Base-by-base conservation (phyloP, 2,888 invertebrate genomes). In the Aspidapion aeneum region DNA sequence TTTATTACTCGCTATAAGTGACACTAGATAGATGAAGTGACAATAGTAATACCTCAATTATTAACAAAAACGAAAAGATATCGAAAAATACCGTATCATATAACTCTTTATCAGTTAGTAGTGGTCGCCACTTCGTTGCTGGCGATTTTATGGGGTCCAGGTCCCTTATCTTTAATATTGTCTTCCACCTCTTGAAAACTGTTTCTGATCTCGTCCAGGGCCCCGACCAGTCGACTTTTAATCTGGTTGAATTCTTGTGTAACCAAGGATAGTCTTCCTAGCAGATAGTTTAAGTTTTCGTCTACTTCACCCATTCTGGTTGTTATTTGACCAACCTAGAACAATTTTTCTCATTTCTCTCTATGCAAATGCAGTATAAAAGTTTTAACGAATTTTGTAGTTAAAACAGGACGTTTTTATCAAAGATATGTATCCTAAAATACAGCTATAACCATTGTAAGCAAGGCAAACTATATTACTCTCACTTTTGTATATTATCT, bases 231-330 rank as follows among this genome's bases (percentile, higher is more conserved):
- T 0, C 91, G 91, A 0, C 82, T 81, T 76, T 93, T 92, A 68
- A 94, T 92, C 73, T 87, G 86, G 74, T 89, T 89, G 79, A 94
- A 94, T 78, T 95, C 94, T 70, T 91, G 91, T 1, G 92, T 91
- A 35, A 93, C 90, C 5, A 94, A 80, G 0, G 91, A 89, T 63
- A 94, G 80, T 62, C 90, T 83, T 3, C 94, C 94, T 64, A 94
- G 79, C 55, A 93, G 82, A 75, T 87, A 93, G 79, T 95, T 94
- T 65, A 95, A 82, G 78, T 94, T 91, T 60, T 88, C 88, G 69
- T 91, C 90, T 21, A 94, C 89, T 74, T 91, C 90, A 1, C 83
- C 75, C 86, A 94, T 91, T 61, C 90, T 85, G 68, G 85, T 85
- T 16, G 90, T 91, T 69, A 94, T 92, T 72, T 86, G 84, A 18